Evolutionary conservation across 30 jellyfish, hydroid and myxozoan genomes (phyloP).

Genomic region (Catostylus mosaicus): DNA sequence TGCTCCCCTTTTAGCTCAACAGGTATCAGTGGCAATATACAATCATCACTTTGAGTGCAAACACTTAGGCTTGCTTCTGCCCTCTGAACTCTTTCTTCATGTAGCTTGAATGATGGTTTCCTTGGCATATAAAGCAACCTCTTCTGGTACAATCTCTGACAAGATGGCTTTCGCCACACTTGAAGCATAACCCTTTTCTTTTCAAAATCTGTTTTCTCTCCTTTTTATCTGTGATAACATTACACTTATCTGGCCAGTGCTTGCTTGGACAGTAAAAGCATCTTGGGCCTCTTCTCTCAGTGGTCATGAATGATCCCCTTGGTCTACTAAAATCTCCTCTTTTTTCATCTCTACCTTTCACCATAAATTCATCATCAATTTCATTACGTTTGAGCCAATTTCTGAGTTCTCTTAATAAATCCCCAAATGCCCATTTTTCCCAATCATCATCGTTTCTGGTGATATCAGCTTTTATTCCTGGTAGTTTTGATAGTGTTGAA

Average conservation of each 20-base stretch:
- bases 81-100: conserved; percentile 15
- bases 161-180: conserved; percentile 38
- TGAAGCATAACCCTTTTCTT: conserved; percentile 14
- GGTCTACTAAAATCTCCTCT: conserved; percentile 6
- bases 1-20: conserved; percentile 9
- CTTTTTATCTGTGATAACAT: not conserved
- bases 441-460: conserved; percentile 57
- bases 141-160: conserved; percentile 26
- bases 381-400: conserved; percentile 38
- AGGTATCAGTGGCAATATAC: conserved; percentile 38
- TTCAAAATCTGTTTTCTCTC: not conserved
- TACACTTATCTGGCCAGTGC: conserved; percentile 54
- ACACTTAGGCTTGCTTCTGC: conserved; percentile 18
- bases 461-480: conserved; percentile 34
- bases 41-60: conserved; percentile 16
- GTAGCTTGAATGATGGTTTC: conserved; percentile 45
- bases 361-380: conserved; percentile 4
- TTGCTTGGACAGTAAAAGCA: conserved; percentile 42
- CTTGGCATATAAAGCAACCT: conserved; percentile 31
- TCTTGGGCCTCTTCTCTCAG: conserved; percentile 27
- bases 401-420: conserved; percentile 29
- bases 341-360: conserved; percentile 7
- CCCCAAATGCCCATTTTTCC: conserved; percentile 29
- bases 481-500: conserved; percentile 27
- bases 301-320: conserved; percentile 17